Evolutionary conservation across 2,113 vertebrate species (phyloP).

Genomic region (Ptyas mucosa): DNA sequence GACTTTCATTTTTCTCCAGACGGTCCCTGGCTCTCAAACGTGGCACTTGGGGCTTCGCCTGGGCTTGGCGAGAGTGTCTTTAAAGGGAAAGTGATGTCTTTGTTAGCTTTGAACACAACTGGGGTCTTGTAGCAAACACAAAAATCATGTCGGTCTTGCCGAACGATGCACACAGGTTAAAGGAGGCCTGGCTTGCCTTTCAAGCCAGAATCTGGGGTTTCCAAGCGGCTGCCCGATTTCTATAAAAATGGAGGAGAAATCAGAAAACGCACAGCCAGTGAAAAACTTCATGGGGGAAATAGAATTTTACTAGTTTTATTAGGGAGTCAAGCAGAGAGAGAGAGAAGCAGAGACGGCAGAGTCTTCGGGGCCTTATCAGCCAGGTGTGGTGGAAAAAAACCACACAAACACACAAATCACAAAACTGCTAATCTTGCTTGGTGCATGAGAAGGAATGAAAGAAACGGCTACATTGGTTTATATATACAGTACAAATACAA

Average conservation of each 20-base stretch:
- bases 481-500: too few relatives aligned
- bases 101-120: constrained; percentile 66
- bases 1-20: constrained; percentile 60
- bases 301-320: constrained; percentile 35
- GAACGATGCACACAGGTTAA: constrained; percentile 64
- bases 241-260: constrained; percentile 57
- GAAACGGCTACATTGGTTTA: too few relatives aligned
- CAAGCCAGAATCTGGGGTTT: neutral
- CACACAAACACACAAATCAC: neutral
- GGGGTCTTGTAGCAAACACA: constrained; percentile 62
- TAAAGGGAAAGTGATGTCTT: constrained; percentile 61
- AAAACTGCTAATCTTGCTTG: neutral
- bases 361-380: constrained; percentile 2
- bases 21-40: constrained; percentile 55
- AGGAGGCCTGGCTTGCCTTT: constrained; percentile 57
- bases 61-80: constrained; percentile 44
- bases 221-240: constrained; percentile 39
- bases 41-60: constrained; percentile 37
- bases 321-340: neutral
- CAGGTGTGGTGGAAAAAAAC: neutral
- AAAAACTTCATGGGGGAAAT: constrained; percentile 34
- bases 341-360: neutral
- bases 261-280: constrained; percentile 47
- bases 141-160: constrained; percentile 59
- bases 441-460: neutral